Evolutionary conservation across 2,113 vertebrate species (phyloP).

Genomic region (Perccottus glenii): DNA sequence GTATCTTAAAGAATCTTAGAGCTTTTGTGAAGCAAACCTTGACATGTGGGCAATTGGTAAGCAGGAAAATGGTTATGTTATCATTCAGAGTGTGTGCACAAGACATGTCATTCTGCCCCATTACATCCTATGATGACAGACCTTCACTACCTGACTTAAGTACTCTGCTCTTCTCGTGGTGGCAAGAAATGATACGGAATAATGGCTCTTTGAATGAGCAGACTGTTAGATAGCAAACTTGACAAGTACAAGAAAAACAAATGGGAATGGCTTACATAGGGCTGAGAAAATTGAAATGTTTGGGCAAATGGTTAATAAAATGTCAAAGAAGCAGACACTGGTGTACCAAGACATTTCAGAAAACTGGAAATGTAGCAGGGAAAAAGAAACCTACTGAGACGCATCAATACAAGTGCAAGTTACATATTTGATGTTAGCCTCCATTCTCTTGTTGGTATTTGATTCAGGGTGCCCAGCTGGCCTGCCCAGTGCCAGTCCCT

Average conservation of each 20-base stretch:
- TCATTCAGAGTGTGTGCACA: slow-evolving; percentile 37
- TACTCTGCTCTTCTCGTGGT: slow-evolving; percentile 34
- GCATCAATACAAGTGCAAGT: slow-evolving; percentile 23
- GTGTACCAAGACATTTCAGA: slow-evolving; percentile 13
- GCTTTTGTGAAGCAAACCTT: background rate
- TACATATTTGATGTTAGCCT: slow-evolving; percentile 25
- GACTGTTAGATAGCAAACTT: slow-evolving; percentile 40
- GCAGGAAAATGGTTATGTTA: slow-evolving; percentile 28
- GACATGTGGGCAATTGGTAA: background rate
- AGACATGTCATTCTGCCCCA: slow-evolving; percentile 51
- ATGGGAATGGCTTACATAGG: slow-evolving; percentile 11
- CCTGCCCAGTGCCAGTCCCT: slow-evolving; percentile 52
- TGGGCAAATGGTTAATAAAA: background rate
- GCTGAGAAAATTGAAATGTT: slow-evolving; percentile 10
- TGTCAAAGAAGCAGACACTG: slow-evolving; percentile 15
- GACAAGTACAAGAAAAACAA: slow-evolving; percentile 40
- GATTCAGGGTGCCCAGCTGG: slow-evolving; percentile 69
- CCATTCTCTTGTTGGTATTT: slow-evolving; percentile 59
- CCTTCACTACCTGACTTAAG: slow-evolving; percentile 47
- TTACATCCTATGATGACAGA: slow-evolving; percentile 53
- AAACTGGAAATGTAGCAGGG: slow-evolving; percentile 11
- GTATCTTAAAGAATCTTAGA: no score
- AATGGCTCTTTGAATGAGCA: slow-evolving; percentile 50
- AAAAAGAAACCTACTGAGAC: slow-evolving; percentile 10
- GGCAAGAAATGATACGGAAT: slow-evolving; percentile 67